Evolutionary conservation across 2,113 vertebrate species (phyloP), one percentile per base, ranked within the genome.

Genomic region (Globicephala melas): DNA sequence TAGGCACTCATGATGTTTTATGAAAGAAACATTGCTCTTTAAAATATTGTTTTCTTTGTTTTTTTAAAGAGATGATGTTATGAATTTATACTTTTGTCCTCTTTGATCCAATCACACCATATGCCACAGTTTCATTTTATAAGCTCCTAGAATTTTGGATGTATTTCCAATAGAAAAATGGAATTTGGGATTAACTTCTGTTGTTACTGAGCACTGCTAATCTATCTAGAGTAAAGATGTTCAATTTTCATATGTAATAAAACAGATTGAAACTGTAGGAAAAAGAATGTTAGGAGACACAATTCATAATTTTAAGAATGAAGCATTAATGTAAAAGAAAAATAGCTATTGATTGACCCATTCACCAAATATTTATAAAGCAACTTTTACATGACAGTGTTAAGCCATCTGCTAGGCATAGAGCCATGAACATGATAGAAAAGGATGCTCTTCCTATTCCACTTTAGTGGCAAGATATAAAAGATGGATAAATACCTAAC

Each of bases 71-170:
- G n/a, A 23, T 47, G 4, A 31, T 74, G 9, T 17, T 89, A 21
- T 76, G 44, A 89, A 44, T 89, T 38, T 92, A 87, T 5, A 82
- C 23, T 71, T 36, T 17, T 41, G 80, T 68, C 55, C 33, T 26
- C 67, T 95, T 95, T 92, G 86, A 88, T 53, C 77, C 17, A 70
- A 41, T 96, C 28, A 80, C 2, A 63, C 36, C 67, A 94, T 47
- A 81, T 92, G 90, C 33, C 65, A 96, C n/a, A 97, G 82, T 96
- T 95, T 44, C n/a, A 85, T 77, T 9, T 96, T 91, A 71, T 67
- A 70, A 58, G 2, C 70, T 44, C 17, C 60, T 60, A 93, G 53
- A 71, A 83, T 21, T 73, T 95, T 93, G 70, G 62, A 89, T 65
- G 25, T 63, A 5, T 85, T 98, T 95, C 55, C 94, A 88, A 67